A percentile compares a stretch with the other conserved stretches of the same genome.
Evolutionary conservation across 2,113 vertebrate species (phyloP).

Genomic region (Chloebia gouldiae): DNA sequence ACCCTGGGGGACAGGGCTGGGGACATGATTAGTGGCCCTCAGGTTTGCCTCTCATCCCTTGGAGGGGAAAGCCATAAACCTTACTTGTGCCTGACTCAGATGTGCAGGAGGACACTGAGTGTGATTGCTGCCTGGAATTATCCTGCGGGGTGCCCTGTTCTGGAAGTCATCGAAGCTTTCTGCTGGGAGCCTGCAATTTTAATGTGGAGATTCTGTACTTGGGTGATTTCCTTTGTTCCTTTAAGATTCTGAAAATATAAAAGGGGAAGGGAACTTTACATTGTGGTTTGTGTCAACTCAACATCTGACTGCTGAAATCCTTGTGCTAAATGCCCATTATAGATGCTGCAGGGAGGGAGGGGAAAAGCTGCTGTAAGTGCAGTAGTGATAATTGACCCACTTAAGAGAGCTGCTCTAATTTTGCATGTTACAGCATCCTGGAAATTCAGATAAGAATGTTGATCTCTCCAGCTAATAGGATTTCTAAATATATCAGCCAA

Average conservation of each 20-base stretch:
- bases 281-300: neutral
- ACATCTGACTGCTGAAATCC: slow-evolving; percentile 15
- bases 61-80: neutral
- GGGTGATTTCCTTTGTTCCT: slow-evolving; percentile 1
- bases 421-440: slow-evolving; percentile 65
- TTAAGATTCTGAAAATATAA: neutral
- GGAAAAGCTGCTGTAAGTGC: slow-evolving; percentile 56
- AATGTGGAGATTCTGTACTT: neutral
- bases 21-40: neutral
- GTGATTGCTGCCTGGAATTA: neutral
- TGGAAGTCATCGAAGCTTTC: neutral
- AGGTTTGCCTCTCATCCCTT: neutral
- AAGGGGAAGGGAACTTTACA: neutral
- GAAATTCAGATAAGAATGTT: slow-evolving; percentile 67
- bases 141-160: neutral
- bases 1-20: neutral
- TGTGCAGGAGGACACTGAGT: neutral
- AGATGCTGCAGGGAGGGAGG: slow-evolving; percentile 29
- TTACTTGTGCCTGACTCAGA: neutral
- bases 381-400: slow-evolving; percentile 64
- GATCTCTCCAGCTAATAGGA: slow-evolving; percentile 68
- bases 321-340: slow-evolving; percentile 13
- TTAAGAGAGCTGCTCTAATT: slow-evolving; percentile 68
- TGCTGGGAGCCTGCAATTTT: neutral
- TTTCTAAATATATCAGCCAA: slow-evolving; percentile 65